Evolutionary conservation across 2,113 vertebrate species (phyloP), one percentile per base, ranked within the genome.

Genomic region (Eulacestoma nigropectus): DNA sequence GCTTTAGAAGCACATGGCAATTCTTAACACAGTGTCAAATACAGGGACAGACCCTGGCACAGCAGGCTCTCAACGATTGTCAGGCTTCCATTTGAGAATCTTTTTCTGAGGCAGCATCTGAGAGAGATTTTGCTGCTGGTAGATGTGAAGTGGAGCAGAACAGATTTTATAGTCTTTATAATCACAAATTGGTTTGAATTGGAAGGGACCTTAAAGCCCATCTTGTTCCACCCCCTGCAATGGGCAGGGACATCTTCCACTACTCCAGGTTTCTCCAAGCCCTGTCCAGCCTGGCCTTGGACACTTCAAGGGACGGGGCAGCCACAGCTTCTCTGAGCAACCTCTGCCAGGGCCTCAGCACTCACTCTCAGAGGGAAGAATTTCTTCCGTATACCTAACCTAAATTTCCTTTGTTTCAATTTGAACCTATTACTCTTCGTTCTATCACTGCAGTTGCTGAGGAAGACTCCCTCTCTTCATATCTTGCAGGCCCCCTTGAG

Each of bases 11-110:
- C 4, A 1, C 35, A 16, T 0, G 4, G 20, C 65, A 57, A 19
- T 85, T 87, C 64, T 84, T 94, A 87, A 78, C 49, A 10, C 55
- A 55, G 70, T 33, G 70, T 90, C 88, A 91, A 93, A 82, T 39
- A 14, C 74, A 59, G 56, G 74, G 56, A 57, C 26, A 79, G 81
- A 57, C 64, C 68, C 46, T 0, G 1, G 82, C 16, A 0, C 85
- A 84, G 88, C 52, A 75, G 88, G 67, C 3, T 0, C 65, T 68
- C 21, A 4, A 79, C 12, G 17, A 55, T 0, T 87, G 46, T 41
- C 56, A 91, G 46, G 67, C 80, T 94, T 78, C 47, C 52, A 37
- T 33, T 50, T 33, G 60, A 87, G 72, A 92, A 78, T 29, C 47
- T 89, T 74, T 68, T 62, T 81, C 74, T 77, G 82, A 82, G 65